These are phyloP conservation scores for Habroteleia sp. DNA, from an alignment of 2,888 invertebrate genomes.

Conservation along the genomic window DNA sequence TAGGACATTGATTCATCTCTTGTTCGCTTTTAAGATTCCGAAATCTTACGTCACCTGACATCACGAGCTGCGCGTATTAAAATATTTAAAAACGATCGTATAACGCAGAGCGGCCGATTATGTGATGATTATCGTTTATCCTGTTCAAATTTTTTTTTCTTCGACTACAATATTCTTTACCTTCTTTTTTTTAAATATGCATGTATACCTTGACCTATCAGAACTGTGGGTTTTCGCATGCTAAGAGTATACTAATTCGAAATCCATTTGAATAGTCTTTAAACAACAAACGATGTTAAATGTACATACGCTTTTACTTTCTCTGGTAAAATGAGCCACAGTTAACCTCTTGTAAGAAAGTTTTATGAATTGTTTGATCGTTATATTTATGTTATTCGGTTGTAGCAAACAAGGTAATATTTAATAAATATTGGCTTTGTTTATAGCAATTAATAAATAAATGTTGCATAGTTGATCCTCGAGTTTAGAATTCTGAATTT, in stretches of 20 bases:
- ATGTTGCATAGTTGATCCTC: too few relatives aligned
- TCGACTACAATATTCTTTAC: not conserved
- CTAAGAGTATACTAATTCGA: conserved; percentile 12
- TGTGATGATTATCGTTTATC: not conserved
- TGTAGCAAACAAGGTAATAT: too few relatives aligned
- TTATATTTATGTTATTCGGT: conserved; percentile 18
- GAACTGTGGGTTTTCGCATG: conserved; percentile 3
- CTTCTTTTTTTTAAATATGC: conserved; percentile 4
- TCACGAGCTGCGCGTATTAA: not conserved
- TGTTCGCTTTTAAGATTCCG: conserved; percentile 8
- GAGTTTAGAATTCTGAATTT: too few relatives aligned
- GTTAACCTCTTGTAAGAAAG: conserved; percentile 6
- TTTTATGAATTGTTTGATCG: conserved; percentile 13
- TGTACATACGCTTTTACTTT: conserved; percentile 19
- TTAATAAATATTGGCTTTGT: too few relatives aligned
- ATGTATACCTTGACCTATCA: conserved; percentile 19
- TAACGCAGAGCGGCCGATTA: not conserved
- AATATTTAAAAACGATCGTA: conserved; percentile 3
- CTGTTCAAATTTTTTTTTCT: not conserved
- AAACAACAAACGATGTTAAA: conserved; percentile 26
- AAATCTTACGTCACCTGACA: conserved; percentile 17
- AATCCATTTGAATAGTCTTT: conserved; percentile 19
- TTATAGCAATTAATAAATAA: too few relatives aligned
- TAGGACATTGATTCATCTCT: conserved; percentile 8
- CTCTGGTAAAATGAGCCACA: conserved; percentile 26